Percentiles rank a stretch among this genome's conserved stretches.
Conservation (phyloP, 2,113 vertebrate genomes). For the Gavialis gangeticus region DNA sequence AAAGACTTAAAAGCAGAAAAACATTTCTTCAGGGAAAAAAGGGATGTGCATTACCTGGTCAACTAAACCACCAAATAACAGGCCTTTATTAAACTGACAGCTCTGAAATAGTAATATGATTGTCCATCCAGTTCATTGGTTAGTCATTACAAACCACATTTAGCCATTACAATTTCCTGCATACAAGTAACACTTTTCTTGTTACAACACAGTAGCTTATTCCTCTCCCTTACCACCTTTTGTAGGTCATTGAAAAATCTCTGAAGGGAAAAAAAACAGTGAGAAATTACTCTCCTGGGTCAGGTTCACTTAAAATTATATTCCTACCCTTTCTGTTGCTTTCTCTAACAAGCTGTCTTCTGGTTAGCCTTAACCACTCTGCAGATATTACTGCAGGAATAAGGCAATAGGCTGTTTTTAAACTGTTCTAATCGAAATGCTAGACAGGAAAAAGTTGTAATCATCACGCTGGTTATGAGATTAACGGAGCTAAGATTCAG, state of each 20-base stretch:
- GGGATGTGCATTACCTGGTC: neutral
- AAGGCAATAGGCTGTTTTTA: slow-evolving; percentile 9
- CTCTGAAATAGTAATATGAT: neutral
- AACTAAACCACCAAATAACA: neutral
- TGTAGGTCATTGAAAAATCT: neutral
- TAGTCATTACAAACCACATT: slow-evolving; percentile 13
- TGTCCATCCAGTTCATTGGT: neutral
- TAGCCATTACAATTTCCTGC: neutral
- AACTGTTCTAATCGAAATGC: neutral
- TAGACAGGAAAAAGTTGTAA: neutral
- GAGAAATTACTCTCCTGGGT: neutral
- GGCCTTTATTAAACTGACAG: neutral
- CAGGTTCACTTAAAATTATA: neutral
- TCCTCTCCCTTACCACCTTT: slow-evolving; percentile 11
- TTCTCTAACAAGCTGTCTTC: neutral
- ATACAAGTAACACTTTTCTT: neutral
- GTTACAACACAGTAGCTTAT: neutral
- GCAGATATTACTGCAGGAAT: neutral
- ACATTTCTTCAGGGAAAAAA: neutral
- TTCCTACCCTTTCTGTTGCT: neutral
- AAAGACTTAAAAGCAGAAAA: neutral
- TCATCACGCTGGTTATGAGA: neutral
- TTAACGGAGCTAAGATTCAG: slow-evolving; percentile 20
- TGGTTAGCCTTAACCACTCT: neutral
- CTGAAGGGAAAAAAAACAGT: neutral